Percentiles rank a stretch among this genome's conserved stretches.
Evolutionary conservation across 2,797 vertebrate species (phyloP).

Genomic region (Xiphorhynchus erythropygius): DNA sequence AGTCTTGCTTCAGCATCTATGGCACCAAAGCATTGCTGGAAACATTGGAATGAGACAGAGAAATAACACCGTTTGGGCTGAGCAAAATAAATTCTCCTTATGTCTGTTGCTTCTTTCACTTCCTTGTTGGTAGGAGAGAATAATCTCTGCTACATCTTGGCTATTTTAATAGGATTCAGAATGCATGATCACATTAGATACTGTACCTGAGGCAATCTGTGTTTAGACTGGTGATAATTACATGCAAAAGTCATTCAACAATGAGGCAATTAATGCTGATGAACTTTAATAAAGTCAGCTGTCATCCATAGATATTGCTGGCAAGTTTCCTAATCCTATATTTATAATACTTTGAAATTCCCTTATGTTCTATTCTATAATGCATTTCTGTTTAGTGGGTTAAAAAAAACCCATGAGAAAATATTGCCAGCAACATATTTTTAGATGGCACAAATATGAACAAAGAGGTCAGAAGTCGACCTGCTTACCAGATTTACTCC

Average conservation of each 20-base stretch:
- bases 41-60: background rate
- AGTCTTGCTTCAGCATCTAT: background rate
- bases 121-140: constrained; percentile 6
- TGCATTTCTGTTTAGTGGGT: constrained; percentile 67
- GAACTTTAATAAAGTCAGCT: constrained; percentile 79
- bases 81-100: background rate
- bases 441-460: constrained; percentile 56
- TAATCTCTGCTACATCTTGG: constrained; percentile 44
- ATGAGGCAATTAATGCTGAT: constrained; percentile 78
- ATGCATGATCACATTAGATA: constrained; percentile 66
- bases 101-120: constrained; percentile 16
- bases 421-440: constrained; percentile 58
- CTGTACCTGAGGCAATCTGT: constrained; percentile 73
- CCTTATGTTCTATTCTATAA: constrained; percentile 67
- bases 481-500: constrained; percentile 67
- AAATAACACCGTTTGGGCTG: background rate
- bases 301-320: constrained; percentile 73
- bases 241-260: constrained; percentile 72
- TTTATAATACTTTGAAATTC: constrained; percentile 73
- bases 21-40: background rate
- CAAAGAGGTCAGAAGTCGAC: constrained; percentile 52
- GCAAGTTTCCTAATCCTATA: constrained; percentile 75
- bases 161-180: constrained; percentile 63
- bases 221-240: constrained; percentile 77
- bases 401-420: constrained; percentile 51